Evolutionary conservation across 2,888 invertebrate genomes (phyloP).

Genomic region (Brachypterus glaber): DNA sequence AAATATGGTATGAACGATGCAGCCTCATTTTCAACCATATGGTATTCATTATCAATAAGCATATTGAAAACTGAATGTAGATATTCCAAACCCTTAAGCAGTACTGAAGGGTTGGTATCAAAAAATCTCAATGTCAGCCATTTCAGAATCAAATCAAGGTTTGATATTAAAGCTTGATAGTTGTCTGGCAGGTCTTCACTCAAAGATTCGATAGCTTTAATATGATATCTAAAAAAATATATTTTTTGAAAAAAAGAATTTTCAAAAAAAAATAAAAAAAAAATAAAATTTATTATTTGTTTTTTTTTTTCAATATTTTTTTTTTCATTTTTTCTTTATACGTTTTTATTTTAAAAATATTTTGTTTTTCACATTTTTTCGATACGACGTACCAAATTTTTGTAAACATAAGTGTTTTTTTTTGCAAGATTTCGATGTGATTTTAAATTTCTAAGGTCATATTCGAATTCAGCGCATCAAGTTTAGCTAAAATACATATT

Average conservation of each 20-base stretch:
- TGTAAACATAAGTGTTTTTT: too few relatives aligned
- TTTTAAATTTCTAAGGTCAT: too few relatives aligned
- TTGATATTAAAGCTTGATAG: conserved; percentile 70
- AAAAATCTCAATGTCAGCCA: conserved; percentile 96
- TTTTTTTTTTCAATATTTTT: too few relatives aligned
- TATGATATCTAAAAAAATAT: conserved; percentile 60
- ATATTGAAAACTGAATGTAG: conserved; percentile 72
- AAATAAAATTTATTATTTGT: too few relatives aligned
- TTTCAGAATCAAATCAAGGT: conserved; percentile 90
- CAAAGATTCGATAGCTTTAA: conserved; percentile 88
- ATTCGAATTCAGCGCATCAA: too few relatives aligned
- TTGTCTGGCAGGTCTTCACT: conserved; percentile 75
- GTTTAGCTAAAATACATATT: too few relatives aligned
- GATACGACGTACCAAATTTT: too few relatives aligned
- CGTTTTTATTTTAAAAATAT: too few relatives aligned
- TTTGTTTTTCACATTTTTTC: too few relatives aligned
- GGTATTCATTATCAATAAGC: conserved; percentile 71
- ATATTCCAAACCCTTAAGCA: conserved; percentile 92
- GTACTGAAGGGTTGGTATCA: conserved; percentile 96
- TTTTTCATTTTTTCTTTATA: too few relatives aligned
- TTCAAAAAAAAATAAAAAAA: conserved; percentile 3
- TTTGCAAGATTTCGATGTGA: too few relatives aligned
- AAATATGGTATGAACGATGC: conserved; percentile 91
- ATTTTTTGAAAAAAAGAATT: conserved; percentile 1
- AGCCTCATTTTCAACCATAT: conserved; percentile 84